Evolutionary conservation across 2,888 invertebrate species (phyloP).

Genomic region (Blomia tropicalis): DNA sequence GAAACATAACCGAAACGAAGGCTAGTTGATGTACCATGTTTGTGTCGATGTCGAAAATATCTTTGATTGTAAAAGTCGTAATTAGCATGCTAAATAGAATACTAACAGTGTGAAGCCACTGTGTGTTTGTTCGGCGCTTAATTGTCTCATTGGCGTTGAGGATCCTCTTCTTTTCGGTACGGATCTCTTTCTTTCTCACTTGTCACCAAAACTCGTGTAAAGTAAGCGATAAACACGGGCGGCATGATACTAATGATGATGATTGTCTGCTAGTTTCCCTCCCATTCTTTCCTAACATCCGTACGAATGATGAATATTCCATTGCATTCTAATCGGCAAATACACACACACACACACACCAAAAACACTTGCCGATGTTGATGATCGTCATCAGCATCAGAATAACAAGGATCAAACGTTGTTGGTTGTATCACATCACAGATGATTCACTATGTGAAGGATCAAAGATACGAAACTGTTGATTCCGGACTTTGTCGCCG

Average conservation of each 20-base stretch:
- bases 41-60: neutral
- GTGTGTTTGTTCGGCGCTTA: conserved; percentile 5
- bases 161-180: neutral
- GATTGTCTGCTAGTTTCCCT: too few relatives aligned
- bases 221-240: conserved; percentile 4
- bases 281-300: too few relatives aligned
- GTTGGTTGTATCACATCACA: too few relatives aligned
- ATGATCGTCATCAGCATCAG: too few relatives aligned
- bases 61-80: neutral
- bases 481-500: too few relatives aligned
- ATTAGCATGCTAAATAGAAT: conserved; percentile 8
- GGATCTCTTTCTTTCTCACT: neutral
- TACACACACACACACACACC: neutral
- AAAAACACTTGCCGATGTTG: too few relatives aligned
- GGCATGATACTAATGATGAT: neutral
- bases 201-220: conserved; percentile 8
- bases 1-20: neutral
- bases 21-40: too few relatives aligned
- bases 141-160: neutral
- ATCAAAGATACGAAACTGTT: too few relatives aligned
- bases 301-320: neutral
- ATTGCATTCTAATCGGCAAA: neutral
- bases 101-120: neutral
- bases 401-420: too few relatives aligned
- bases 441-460: too few relatives aligned